Conservation (phyloP, 2,888 invertebrate species). For the Piscicola geometra region DNA sequence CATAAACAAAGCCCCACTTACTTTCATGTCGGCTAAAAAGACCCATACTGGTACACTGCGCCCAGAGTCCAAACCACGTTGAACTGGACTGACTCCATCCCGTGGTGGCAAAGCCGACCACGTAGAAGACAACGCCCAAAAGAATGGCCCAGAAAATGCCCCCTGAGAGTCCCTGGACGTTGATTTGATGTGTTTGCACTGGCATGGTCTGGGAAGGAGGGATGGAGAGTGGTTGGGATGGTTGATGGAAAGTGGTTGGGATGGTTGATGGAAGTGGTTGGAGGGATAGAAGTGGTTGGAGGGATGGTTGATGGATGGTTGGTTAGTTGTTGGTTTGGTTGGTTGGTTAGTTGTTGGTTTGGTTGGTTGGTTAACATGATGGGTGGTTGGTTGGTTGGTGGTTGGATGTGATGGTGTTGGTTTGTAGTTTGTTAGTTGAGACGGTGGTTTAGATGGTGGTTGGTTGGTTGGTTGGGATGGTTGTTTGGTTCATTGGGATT, state of each 20-base stretch:
- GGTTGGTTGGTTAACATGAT: too few relatives aligned
- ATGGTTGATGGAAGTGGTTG: not conserved
- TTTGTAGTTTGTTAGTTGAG: too few relatives aligned
- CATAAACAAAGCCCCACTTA: too few relatives aligned
- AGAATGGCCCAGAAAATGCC: conserved; percentile 41
- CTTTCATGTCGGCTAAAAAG: too few relatives aligned
- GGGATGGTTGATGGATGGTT: not conserved
- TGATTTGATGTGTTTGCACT: conserved; percentile 42
- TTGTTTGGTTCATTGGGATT: too few relatives aligned
- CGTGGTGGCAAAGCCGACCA: conserved; percentile 43
- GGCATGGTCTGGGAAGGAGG: conserved; percentile 24
- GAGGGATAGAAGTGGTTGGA: not conserved
- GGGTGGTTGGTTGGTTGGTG: too few relatives aligned
- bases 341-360: not conserved
- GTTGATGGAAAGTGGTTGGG: not conserved
- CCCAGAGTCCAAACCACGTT: conserved; percentile 7
- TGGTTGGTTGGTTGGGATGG: too few relatives aligned
- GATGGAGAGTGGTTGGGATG: not conserved
- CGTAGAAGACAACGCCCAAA: conserved; percentile 40
- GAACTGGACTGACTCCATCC: conserved; percentile 34
- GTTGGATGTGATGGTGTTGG: too few relatives aligned
- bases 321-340: not conserved
- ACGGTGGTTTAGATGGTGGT: too few relatives aligned
- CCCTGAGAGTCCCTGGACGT: conserved; percentile 43
- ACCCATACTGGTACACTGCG: not conserved